phyloP scores from a whole-genome alignment of 2,797 vertebrate genomes.

The Pseudochirops cupreus region DNA sequence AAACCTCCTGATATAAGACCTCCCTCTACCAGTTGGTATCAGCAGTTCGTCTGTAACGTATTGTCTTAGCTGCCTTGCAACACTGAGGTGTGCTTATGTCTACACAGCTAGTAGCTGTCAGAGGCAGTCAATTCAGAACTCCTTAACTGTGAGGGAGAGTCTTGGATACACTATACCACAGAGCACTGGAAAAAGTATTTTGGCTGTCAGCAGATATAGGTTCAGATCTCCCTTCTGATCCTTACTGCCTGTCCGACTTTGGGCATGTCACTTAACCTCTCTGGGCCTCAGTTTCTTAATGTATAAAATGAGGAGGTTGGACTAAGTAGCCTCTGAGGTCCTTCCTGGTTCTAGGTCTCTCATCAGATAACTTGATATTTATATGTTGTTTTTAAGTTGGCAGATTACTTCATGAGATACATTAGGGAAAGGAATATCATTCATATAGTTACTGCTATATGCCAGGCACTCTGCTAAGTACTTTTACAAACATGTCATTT shows the following conservation, averaged over 20 bases:
- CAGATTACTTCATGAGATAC: neutral
- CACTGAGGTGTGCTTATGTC: neutral
- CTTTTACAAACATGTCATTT: neutral
- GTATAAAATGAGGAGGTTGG: neutral
- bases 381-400: neutral
- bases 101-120: neutral
- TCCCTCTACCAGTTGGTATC: neutral
- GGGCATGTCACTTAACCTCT: neutral
- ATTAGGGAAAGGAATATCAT: neutral
- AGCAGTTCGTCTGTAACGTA: neutral
- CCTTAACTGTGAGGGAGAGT: neutral
- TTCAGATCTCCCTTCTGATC: neutral
- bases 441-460: neutral
- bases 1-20: neutral
- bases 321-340: neutral
- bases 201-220: neutral
- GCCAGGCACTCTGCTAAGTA: neutral
- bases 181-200: neutral
- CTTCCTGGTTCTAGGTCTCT: neutral
- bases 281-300: neutral
- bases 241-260: neutral
- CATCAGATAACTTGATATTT: neutral
- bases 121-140: neutral
- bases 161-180: neutral
- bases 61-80: neutral